phyloP scores from a whole-genome alignment of 1,140 invertebrate genomes.

The Bombus ignitus region DNA sequence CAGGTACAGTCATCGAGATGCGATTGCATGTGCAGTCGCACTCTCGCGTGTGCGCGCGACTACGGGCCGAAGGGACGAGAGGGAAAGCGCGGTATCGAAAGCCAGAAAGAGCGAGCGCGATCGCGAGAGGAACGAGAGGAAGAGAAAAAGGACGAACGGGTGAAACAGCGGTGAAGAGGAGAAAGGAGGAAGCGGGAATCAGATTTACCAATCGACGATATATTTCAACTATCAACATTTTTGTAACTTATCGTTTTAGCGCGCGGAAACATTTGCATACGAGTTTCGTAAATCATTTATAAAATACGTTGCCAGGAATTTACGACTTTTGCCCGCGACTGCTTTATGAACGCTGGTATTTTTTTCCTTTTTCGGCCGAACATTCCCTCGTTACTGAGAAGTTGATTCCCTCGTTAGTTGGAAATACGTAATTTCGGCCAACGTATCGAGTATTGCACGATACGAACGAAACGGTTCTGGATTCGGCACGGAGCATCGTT shows the following conservation, averaged over 20 bases:
- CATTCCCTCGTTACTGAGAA: background rate
- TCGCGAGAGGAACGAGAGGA: background rate
- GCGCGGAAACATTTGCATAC: slow-evolving; percentile 38
- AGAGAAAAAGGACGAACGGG: background rate
- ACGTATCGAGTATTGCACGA: background rate
- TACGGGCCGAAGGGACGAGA: background rate
- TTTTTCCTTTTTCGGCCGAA: background rate
- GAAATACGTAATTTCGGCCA: background rate
- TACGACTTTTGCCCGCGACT: slow-evolving; percentile 31
- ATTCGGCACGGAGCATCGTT: background rate
- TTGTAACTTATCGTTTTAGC: slow-evolving; percentile 54
- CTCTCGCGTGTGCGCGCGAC: slow-evolving; percentile 64
- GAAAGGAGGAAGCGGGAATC: slow-evolving; percentile 48
- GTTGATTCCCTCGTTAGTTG: background rate
- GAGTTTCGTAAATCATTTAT: slow-evolving; percentile 50
- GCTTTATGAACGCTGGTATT: slow-evolving; percentile 17
- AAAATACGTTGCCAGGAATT: slow-evolving; percentile 39
- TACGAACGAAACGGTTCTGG: background rate
- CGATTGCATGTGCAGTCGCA: slow-evolving; percentile 67
- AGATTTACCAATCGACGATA: slow-evolving; percentile 54
- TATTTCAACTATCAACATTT: slow-evolving; percentile 54
- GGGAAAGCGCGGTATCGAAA: background rate
- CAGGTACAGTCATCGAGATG: slow-evolving; percentile 69
- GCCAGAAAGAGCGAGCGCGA: background rate
- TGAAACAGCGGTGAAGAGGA: background rate